Base-by-base conservation (phyloP, 2,113 vertebrate species). In the Crotalus horridus region DNA sequence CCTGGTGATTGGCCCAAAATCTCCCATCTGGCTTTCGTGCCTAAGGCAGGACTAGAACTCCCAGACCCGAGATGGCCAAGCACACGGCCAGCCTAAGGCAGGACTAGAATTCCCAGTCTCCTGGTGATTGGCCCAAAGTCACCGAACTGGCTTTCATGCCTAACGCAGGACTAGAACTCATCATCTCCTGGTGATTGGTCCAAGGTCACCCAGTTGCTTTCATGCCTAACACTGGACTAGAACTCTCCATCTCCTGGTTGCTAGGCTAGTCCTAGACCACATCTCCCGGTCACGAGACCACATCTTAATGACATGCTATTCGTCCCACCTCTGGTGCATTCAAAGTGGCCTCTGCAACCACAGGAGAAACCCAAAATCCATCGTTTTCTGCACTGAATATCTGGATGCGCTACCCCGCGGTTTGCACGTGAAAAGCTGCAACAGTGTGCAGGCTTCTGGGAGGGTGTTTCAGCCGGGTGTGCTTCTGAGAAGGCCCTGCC, bases 41-140 rank as follows among this genome's bases (percentile, higher is more conserved):
- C 1, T 11, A 10, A 61, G 0, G 59, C 3, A 2, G 24, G 24
- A 61, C 59, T 61, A 61, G 59, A 64, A 64, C 59, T 64, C 59
- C n/a, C n/a, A n/a, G n/a, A n/a, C n/a, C n/a, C n/a, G n/a, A n/a
- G n/a, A n/a, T n/a, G n/a, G n/a, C n/a, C n/a, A n/a, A n/a, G n/a
- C n/a, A n/a, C n/a, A n/a, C n/a, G n/a, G n/a, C n/a, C n/a, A n/a
- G 56, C 56, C 2, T 58, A 1, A 58, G 1, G 23, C 1, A 0
- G 58, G 1, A 59, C 58, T 59, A 59, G 23, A 59, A 24, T 23
- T 59, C 58, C 0, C 9, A 0, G 0, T 29, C 24, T 11, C 59
- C 59, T 59, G 8, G 8, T 10, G 58, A 26, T 24, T 59, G 58
- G 8, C 6, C 9, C 24, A 61, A 24, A 61, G 10, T 29, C 24